phyloP scores from a whole-genome alignment of 2,888 invertebrate genomes.

The Syrphus vitripennis region DNA sequence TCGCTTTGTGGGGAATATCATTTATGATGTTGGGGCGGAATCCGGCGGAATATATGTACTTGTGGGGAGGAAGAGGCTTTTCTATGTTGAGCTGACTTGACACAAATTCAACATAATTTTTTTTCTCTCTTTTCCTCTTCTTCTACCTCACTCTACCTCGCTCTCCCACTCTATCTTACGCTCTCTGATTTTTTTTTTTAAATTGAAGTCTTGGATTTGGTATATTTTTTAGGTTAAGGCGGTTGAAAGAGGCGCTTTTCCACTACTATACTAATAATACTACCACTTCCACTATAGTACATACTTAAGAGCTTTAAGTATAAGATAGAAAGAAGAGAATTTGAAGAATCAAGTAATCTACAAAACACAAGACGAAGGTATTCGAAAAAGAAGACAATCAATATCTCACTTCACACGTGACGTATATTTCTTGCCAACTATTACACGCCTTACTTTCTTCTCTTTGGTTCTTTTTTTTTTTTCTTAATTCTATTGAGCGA shows the following conservation, averaged over 20 bases:
- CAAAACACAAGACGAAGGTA: constrained; percentile 16
- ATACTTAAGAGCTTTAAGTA: constrained; percentile 45
- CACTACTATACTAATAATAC: neutral
- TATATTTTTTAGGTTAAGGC: constrained; percentile 41
- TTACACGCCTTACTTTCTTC: neutral
- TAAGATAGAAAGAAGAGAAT: constrained; percentile 21
- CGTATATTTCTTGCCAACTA: neutral
- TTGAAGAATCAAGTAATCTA: constrained; percentile 18
- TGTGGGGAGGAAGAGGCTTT: constrained; percentile 24
- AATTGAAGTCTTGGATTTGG: neutral
- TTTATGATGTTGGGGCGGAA: neutral
- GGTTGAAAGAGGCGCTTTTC: constrained; percentile 19
- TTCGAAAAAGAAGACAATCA: constrained; percentile 19
- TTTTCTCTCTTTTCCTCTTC: neutral
- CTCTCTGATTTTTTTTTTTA: neutral
- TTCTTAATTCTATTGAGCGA: neutral
- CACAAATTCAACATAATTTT: constrained; percentile 64
- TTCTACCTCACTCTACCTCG: neutral
- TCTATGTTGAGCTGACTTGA: constrained; percentile 68
- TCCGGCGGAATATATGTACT: neutral
- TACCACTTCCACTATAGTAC: neutral
- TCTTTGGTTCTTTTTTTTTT: neutral
- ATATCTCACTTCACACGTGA: constrained; percentile 16
- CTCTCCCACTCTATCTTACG: neutral
- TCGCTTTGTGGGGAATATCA: neutral